A percentile compares a stretch with the other conserved stretches of the same genome.
These are phyloP conservation scores for Loris lydekkerianus DNA, from an alignment of 2,797 vertebrate genomes.

Conservation along the genomic window DNA sequence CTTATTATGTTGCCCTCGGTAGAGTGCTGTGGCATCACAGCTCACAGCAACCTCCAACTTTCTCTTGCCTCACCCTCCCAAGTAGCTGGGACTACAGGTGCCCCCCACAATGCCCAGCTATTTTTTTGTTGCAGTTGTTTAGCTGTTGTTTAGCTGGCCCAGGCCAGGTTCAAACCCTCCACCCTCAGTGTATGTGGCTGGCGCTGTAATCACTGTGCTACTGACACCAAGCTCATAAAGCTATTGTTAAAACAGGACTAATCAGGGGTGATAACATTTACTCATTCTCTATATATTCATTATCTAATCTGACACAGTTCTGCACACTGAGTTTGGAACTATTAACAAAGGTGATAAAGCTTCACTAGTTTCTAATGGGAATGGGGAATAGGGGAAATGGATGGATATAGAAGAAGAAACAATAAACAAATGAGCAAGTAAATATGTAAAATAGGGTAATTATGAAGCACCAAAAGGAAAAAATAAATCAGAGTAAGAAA, in stretches of 20 bases:
- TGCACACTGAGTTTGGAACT: neutral
- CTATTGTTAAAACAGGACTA: neutral
- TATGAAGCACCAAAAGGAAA: neutral
- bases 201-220: too few relatives aligned
- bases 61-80: too few relatives aligned
- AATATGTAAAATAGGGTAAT: neutral
- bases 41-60: too few relatives aligned
- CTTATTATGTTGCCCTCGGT: too few relatives aligned
- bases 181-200: too few relatives aligned
- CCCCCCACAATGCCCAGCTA: too few relatives aligned
- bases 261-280: neutral
- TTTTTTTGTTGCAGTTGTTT: too few relatives aligned
- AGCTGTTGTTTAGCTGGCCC: too few relatives aligned
- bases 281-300: neutral
- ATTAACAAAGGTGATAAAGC: neutral
- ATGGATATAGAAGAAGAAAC: neutral
- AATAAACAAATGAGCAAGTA: neutral
- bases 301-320: neutral
- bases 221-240: neutral
- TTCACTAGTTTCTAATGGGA: neutral
- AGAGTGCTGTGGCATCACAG: too few relatives aligned
- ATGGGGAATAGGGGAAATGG: too few relatives aligned
- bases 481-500: neutral
- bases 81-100: too few relatives aligned
- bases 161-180: too few relatives aligned